phyloP scores from a whole-genome alignment of 2,888 invertebrate species.

The Sphaerophoria rueppellii region DNA sequence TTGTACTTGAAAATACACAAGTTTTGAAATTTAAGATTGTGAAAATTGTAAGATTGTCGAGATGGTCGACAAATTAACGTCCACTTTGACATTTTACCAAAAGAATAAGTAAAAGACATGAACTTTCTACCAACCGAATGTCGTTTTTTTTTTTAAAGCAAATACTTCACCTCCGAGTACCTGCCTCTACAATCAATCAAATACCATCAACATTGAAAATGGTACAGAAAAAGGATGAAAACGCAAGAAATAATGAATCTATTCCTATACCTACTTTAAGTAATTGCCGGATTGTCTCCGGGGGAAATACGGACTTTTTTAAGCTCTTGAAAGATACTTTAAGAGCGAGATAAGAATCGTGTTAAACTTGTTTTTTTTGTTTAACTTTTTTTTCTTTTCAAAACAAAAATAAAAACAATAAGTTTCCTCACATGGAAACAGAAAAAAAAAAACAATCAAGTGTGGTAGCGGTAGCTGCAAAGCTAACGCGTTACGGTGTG shows the following conservation, averaged over 20 bases:
- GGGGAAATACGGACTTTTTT: conserved; percentile 36
- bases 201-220: neutral
- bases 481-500: neutral
- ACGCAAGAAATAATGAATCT: conserved; percentile 28
- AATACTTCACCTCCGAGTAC: neutral
- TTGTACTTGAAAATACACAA: too few relatives aligned
- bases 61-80: too few relatives aligned
- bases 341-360: conserved; percentile 53
- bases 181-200: neutral
- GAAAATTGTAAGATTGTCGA: too few relatives aligned
- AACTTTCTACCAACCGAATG: too few relatives aligned
- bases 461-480: neutral
- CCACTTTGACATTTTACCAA: too few relatives aligned
- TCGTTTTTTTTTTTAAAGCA: neutral
- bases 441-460: conserved; percentile 10
- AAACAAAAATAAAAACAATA: conserved; percentile 19
- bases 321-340: neutral
- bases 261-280: too few relatives aligned
- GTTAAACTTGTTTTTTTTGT: conserved; percentile 48
- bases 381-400: conserved; percentile 11
- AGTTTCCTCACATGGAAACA: conserved; percentile 26
- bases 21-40: too few relatives aligned
- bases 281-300: conserved; percentile 35
- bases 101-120: too few relatives aligned
- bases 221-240: neutral